phyloP scores from a whole-genome alignment of 2,888 invertebrate genomes.

The Eupithecia dodoneata region DNA sequence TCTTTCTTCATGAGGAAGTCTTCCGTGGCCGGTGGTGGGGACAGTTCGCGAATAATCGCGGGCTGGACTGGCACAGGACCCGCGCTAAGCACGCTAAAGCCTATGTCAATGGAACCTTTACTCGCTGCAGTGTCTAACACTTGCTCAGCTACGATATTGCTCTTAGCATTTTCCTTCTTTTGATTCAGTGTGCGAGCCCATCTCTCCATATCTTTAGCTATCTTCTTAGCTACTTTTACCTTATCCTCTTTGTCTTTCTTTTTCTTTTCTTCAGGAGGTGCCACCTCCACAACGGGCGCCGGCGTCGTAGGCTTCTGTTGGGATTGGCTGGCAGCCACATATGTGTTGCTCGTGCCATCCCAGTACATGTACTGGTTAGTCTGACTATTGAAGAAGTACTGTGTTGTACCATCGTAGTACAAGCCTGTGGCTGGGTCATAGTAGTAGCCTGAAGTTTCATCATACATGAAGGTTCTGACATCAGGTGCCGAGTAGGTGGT shows the following conservation, averaged over 20 bases:
- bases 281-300: slow-evolving; percentile 59
- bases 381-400: slow-evolving; percentile 97
- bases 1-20: slow-evolving; percentile 73
- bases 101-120: slow-evolving; percentile 95
- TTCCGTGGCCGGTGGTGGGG: slow-evolving; percentile 62
- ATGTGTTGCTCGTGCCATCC: slow-evolving; percentile 90
- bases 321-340: slow-evolving; percentile 79
- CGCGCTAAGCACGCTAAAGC: slow-evolving; percentile 95
- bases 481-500: slow-evolving; percentile 92
- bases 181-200: slow-evolving; percentile 99
- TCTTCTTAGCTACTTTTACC: slow-evolving; percentile 98
- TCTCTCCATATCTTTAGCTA: slow-evolving; percentile 93
- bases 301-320: slow-evolving; percentile 72
- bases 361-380: slow-evolving; percentile 97
- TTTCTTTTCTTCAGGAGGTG: slow-evolving; percentile 83
- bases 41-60: slow-evolving; percentile 61
- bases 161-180: slow-evolving; percentile 90
- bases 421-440: slow-evolving; percentile 96
- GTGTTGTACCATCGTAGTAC: slow-evolving; percentile 98
- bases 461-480: slow-evolving; percentile 95
- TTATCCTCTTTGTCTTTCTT: slow-evolving; percentile 94
- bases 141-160: slow-evolving; percentile 77
- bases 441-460: slow-evolving; percentile 97
- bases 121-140: slow-evolving; percentile 78
- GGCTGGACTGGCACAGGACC: slow-evolving; percentile 64